Conservation (phyloP, 1,140 invertebrate genomes). For the Tetragnatha versicolor region DNA sequence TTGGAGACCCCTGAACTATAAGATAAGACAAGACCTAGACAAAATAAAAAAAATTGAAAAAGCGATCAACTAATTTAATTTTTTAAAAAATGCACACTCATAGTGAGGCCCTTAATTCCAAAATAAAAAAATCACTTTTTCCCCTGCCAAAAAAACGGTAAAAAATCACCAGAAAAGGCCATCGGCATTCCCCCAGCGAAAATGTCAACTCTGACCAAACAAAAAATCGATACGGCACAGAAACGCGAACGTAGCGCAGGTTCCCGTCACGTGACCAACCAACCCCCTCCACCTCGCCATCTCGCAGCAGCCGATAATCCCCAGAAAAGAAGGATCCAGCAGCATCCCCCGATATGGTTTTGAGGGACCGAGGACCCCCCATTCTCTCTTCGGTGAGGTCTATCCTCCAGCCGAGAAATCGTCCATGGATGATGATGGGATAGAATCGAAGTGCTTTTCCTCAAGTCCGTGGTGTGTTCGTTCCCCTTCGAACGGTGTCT, state of each 20-base stretch:
- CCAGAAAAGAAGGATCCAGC: neutral
- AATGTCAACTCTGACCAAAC: slow-evolving; percentile 38
- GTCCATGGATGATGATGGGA: too few species aligned
- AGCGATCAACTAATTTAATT: too few species aligned
- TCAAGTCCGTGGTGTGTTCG: too few species aligned
- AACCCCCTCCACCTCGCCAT: neutral
- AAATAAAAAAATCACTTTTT: too few species aligned
- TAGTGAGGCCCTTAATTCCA: too few species aligned
- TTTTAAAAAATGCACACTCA: too few species aligned
- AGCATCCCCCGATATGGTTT: neutral
- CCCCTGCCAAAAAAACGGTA: neutral
- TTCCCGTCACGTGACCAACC: slow-evolving; percentile 18
- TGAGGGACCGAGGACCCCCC: neutral
- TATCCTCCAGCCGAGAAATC: too few species aligned
- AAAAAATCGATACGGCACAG: slow-evolving; percentile 23
- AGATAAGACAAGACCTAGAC: too few species aligned
- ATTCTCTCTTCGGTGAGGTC: neutral
- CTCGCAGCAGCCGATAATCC: neutral
- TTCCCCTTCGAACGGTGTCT: neutral
- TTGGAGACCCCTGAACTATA: too few species aligned
- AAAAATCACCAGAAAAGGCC: neutral
- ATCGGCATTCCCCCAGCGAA: neutral
- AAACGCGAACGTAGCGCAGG: slow-evolving; percentile 26
- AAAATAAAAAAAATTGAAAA: too few species aligned
- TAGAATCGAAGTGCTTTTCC: too few species aligned